Conservation (phyloP, 2,797 vertebrate species). For the Pogonophryne albipinna region DNA sequence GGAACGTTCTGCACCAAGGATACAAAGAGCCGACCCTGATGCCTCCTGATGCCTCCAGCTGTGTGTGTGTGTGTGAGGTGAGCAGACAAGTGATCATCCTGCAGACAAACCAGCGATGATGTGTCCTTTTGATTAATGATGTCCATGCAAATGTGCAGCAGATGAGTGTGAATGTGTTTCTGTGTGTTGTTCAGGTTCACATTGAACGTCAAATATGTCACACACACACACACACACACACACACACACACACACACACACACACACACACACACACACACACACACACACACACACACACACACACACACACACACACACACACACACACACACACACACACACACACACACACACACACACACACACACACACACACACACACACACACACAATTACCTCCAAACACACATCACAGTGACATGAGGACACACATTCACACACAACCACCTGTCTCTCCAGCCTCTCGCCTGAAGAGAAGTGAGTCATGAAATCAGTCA, state of each 20-base stretch:
- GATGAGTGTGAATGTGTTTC: neutral
- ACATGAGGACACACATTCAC: conserved; percentile 4
- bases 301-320: no score
- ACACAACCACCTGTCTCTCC: conserved; percentile 43
- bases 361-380: neutral
- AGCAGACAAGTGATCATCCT: no score
- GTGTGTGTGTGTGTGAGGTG: no score
- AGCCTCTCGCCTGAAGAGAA: conserved; percentile 31
- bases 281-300: conserved; percentile 15
- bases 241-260: neutral
- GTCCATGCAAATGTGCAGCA: no score
- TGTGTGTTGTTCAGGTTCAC: conserved; percentile 3
- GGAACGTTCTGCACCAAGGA: neutral
- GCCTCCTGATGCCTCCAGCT: neutral
- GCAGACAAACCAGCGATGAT: no score
- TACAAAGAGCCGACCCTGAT: neutral
- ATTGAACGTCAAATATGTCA: conserved; percentile 29
- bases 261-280: no score
- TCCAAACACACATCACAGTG: neutral
- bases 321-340: neutral
- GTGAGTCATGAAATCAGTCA: conserved; percentile 53
- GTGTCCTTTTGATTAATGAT: no score
- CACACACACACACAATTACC: no score
- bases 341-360: neutral
- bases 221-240: neutral